Conservation (phyloP, 92 coral and sea anemone species). For the Umimayanthus chanpuru region DNA sequence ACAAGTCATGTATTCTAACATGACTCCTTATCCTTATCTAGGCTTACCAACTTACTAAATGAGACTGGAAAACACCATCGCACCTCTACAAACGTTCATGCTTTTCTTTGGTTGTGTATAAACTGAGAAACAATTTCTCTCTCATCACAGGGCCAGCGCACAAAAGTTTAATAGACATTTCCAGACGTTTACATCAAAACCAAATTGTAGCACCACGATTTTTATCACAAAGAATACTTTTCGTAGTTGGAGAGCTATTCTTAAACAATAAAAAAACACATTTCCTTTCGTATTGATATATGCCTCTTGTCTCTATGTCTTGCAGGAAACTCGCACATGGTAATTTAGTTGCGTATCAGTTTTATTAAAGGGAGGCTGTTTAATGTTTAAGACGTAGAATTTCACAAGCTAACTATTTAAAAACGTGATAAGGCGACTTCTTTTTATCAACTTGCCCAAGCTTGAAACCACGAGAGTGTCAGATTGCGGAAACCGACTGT, state of each 20-base stretch:
- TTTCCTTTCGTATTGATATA: not conserved
- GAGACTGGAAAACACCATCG: too few species aligned
- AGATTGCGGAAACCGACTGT: slow-evolving; percentile 31
- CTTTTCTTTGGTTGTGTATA: not conserved
- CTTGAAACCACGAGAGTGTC: slow-evolving; percentile 6
- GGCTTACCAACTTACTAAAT: slow-evolving; percentile 32
- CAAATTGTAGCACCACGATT: not conserved
- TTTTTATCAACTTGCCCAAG: not conserved
- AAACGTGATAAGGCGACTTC: not conserved
- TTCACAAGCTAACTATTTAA: not conserved
- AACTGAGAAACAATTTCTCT: not conserved
- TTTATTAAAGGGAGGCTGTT: not conserved
- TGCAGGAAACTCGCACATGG: not conserved
- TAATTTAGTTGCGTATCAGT: too few species aligned
- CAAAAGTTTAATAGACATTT: slow-evolving; percentile 9
- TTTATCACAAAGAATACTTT: not conserved
- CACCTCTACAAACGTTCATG: not conserved
- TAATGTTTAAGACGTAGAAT: not conserved
- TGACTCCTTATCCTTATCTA: slow-evolving; percentile 80
- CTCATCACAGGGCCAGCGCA: not conserved
- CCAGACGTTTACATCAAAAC: slow-evolving; percentile 28
- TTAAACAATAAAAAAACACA: not conserved
- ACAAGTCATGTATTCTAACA: slow-evolving; percentile 86
- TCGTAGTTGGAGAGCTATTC: not conserved
- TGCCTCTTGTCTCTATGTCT: not conserved